Conservation (phyloP, 2,888 invertebrate species). For the Beris chalybata region DNA sequence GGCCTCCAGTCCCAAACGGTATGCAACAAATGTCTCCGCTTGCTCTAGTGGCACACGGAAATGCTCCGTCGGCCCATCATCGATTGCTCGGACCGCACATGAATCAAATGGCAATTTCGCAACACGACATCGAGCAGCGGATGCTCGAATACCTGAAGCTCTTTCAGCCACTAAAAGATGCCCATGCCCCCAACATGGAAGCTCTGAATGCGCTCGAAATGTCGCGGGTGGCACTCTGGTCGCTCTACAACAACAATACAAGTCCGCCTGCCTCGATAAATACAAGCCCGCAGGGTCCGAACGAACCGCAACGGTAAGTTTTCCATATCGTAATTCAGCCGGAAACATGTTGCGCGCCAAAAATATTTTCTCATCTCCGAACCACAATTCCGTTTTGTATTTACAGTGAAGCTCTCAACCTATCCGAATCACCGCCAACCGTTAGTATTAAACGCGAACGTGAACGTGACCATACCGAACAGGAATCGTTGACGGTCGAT, state of each 20-base stretch:
- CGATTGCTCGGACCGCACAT: slow-evolving; percentile 54
- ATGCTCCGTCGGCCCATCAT: slow-evolving; percentile 60
- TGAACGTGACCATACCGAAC: slow-evolving; percentile 46
- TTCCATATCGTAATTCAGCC: background rate
- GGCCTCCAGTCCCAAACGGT: slow-evolving; percentile 63
- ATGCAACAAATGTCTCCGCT: slow-evolving; percentile 74
- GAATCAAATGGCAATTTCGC: slow-evolving; percentile 65
- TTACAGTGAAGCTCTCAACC: slow-evolving; percentile 77
- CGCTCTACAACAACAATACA: slow-evolving; percentile 74
- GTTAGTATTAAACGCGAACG: slow-evolving; percentile 60
- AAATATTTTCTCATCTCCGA: background rate
- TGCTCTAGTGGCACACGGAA: slow-evolving; percentile 66
- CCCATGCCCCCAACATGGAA: slow-evolving; percentile 57
- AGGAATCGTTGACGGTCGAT: slow-evolving; percentile 30
- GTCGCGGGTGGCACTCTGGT: slow-evolving; percentile 80
- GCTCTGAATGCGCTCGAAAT: slow-evolving; percentile 73
- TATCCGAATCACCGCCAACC: slow-evolving; percentile 66
- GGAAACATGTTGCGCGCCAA: background rate
- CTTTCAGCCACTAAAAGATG: slow-evolving; percentile 58
- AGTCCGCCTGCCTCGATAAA: slow-evolving; percentile 58
- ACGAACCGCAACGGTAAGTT: slow-evolving; percentile 57
- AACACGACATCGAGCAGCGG: slow-evolving; percentile 74
- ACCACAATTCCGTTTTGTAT: background rate
- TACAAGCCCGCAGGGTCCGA: slow-evolving; percentile 53
- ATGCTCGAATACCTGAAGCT: slow-evolving; percentile 80